These are phyloP conservation scores for Pseudonaja textilis DNA, from an alignment of 2,113 vertebrate species.

Conservation along the genomic window DNA sequence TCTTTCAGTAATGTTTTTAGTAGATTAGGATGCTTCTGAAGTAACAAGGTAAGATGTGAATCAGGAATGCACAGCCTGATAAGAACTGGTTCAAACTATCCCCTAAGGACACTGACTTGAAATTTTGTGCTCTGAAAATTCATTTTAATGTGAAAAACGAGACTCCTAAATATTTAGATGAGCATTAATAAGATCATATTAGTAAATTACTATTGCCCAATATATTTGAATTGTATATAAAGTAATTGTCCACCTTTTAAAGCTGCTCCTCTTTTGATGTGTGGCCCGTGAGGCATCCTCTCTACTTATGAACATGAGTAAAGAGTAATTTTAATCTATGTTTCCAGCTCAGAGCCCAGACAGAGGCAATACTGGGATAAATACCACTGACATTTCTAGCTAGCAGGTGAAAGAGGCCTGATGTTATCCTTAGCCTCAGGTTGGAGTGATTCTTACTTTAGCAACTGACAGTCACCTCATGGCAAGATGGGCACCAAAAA, in stretches of 20 bases:
- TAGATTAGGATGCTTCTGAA: background rate
- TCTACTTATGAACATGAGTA: background rate
- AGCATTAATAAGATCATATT: background rate
- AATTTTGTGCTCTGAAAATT: background rate
- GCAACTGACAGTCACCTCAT: background rate
- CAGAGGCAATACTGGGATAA: background rate
- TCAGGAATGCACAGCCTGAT: background rate
- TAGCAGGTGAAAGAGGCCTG: background rate
- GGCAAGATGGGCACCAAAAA: background rate
- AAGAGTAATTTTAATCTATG: background rate
- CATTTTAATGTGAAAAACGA: background rate
- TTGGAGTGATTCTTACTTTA: background rate
- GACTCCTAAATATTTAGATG: background rate
- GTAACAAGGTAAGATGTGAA: background rate
- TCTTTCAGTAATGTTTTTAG: background rate
- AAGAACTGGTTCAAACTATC: background rate
- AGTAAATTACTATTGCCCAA: background rate
- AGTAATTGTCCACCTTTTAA: background rate
- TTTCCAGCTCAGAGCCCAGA: background rate
- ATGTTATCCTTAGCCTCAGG: background rate
- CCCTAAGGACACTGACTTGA: background rate
- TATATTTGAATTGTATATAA: background rate
- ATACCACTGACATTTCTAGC: background rate
- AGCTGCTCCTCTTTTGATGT: background rate
- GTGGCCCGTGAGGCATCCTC: background rate